Evolutionary conservation across 92 coral and sea anemone species (phyloP), one percentile per base, ranked within the genome.

Genomic region (Palythoa caribaeorum): DNA sequence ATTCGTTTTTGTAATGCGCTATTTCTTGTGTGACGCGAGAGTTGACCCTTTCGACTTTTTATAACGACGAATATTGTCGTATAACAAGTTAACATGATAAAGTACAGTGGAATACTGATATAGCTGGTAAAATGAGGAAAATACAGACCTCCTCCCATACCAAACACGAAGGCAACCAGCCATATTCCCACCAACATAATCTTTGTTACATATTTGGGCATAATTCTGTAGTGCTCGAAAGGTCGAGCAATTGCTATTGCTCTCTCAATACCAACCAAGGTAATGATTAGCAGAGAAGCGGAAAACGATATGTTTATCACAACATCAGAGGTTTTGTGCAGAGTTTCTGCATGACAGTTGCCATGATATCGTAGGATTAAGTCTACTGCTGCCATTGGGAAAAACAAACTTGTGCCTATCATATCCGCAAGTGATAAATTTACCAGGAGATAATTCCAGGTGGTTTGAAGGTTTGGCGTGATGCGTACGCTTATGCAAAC

Each of bases 381-480:
- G 50, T 72, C 77, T 5, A 47, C 44, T 6, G 50, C 53, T 7
- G 20, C n/a, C 52, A 72, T 12, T 2, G 77, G 77, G 8, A 72
- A 72, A 9, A 38, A 72, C 17, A 72, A 3, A 39, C 53, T 20
- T n/a, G 77, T 72, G 16, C 77, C 77, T 1, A 72, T 72, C 19
- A 39, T 39, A 38, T 72, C 77, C 1, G 77, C 77, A 38, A 72
- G 15, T 47, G 77, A 72, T 38, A 72, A 39, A 16, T 72, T 72
- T 44, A 72, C 53, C 51, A 72, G 77, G 38, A 72, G 17, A 16
- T 72, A 72, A 72, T 72, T 72, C 77, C 77, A 72, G 51, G 77
- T 36, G 15, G 51, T 72, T 39, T 17, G 77, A 3, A 72, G 77
- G 15, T 17, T 72, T 4, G 77, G 77, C 5, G 77, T 72, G 53